Conservation (phyloP, 2,797 vertebrate species). For the Amazonetta brasiliensis region DNA sequence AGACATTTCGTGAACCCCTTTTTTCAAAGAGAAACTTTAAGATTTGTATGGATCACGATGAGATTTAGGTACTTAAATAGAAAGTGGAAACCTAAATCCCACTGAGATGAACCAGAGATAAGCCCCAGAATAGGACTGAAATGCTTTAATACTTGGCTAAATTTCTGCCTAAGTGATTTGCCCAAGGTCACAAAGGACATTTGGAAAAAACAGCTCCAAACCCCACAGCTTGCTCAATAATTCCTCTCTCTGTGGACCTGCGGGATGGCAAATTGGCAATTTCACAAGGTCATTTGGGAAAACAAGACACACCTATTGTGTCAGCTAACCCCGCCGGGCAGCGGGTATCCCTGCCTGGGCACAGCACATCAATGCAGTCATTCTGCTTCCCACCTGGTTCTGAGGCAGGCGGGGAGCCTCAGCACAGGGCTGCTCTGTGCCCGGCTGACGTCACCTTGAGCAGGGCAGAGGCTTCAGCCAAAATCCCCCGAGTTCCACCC, state of each 20-base stretch:
- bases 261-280: not conserved
- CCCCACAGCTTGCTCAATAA: not conserved
- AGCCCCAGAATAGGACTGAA: not conserved
- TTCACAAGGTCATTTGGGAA: not conserved
- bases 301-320: not conserved
- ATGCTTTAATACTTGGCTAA: constrained; percentile 5
- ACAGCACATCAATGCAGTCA: not conserved
- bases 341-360: not conserved
- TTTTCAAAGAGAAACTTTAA: not conserved
- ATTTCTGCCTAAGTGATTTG: constrained; percentile 17
- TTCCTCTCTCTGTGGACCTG: not conserved
- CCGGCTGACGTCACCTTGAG: not conserved
- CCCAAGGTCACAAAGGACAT: not conserved
- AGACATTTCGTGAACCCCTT: not conserved
- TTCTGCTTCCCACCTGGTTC: not conserved
- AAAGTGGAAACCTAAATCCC: constrained; percentile 28
- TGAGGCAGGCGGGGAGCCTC: not conserved
- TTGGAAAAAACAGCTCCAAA: not conserved
- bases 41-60: not conserved
- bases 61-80: constrained; percentile 20
- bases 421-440: constrained; percentile 9
- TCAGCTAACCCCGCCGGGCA: not conserved
- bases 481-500: not conserved
- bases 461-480: not conserved
- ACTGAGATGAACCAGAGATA: not conserved